Percentiles rank a stretch among this genome's conserved stretches.
Evolutionary conservation across 2,888 invertebrate species (phyloP).

Genomic region (Apamea epomidion): DNA sequence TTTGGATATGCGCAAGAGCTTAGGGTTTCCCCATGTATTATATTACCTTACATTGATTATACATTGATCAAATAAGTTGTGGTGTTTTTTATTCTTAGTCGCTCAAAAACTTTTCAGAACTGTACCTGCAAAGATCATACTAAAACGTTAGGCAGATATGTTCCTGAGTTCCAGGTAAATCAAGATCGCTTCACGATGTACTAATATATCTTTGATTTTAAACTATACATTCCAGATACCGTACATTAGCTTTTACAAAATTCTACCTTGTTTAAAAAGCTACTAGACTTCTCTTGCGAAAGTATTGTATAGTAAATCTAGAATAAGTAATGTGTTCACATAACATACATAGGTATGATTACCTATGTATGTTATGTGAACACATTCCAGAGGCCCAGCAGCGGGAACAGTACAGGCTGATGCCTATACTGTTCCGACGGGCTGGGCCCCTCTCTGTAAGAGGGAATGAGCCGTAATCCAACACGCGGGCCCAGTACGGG

Average conservation of each 20-base stretch:
- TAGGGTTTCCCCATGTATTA: background rate
- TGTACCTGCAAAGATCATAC: background rate
- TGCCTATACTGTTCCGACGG: no score
- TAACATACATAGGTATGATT: no score
- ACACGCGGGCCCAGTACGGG: no score
- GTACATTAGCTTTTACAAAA: no score
- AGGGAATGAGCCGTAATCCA: no score
- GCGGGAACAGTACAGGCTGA: no score
- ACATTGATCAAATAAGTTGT: background rate
- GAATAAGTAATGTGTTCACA: no score
- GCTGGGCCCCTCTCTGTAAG: no score
- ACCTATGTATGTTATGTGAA: no score
- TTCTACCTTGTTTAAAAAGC: background rate
- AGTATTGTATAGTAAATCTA: background rate
- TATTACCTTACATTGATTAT: background rate
- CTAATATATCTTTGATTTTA: no score
- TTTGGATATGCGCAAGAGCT: constrained; percentile 19
- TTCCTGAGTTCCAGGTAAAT: background rate
- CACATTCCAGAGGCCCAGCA: no score
- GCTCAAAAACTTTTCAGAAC: background rate
- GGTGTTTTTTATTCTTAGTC: background rate
- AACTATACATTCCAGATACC: no score
- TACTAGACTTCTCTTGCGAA: background rate
- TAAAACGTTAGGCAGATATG: background rate
- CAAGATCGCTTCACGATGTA: background rate